Evolutionary conservation across 2,113 vertebrate species (phyloP), one percentile per base, ranked within the genome.

Genomic region (Tachysurus fulvidraco): DNA sequence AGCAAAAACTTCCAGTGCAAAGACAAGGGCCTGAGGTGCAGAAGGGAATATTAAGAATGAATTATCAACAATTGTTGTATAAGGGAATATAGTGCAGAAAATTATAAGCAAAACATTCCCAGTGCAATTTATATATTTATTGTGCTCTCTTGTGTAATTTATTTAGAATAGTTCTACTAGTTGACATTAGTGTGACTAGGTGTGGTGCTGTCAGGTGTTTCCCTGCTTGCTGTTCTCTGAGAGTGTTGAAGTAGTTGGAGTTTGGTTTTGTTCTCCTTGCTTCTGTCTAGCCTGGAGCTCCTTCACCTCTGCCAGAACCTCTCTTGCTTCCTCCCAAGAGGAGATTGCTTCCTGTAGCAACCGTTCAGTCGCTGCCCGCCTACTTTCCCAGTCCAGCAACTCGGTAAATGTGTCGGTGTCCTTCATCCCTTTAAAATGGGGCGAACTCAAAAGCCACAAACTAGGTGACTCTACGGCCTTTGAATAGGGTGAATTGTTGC

Each of bases 321-420:
- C 94, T 93, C 96, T 96, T 0, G 98, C 98, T 89, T 99, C 96
- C 91, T 95, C 96, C 98, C 98, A 99, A 1, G 96, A 96, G 0
- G 95, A 96, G 0, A 97, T 95, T 0, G 98, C 98, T 92, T 98
- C 97, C 89, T 95, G 96, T 82, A 99, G 95, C 88, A 99, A 94
- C 78, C 96, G 94, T 94, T 97, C 97, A 0, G 97, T 97, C 90
- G 98, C 96, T 1, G 94, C 95, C 46, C 96, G 94, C 90, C 94
- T 92, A 89, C 92, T 93, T 44, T 95, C 96, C 5, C 94, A 95
- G 78, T 96, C 95, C 82, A 23, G 71, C 86, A 87, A 92, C 80
- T 93, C 92, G 23, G 90, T 62, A 52, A 83, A 92, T 41, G 93
- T 91, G 85, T 96, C 96, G 86, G 91, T 93, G 13, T 91, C 94